Evolutionary conservation across 2,888 invertebrate genomes (phyloP).

Genomic region (Cheilosia scutellata): DNA sequence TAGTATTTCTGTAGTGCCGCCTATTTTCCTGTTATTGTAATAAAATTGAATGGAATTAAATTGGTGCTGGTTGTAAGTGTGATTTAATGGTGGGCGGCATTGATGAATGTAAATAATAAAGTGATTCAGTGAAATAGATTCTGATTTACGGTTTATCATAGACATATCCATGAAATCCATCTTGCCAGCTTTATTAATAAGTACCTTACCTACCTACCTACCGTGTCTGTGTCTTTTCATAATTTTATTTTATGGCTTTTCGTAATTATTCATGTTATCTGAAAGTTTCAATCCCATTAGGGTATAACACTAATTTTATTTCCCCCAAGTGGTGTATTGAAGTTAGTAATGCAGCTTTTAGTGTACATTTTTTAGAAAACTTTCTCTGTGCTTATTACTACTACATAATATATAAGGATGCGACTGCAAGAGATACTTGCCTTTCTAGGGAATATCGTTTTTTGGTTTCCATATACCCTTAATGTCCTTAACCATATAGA

Average conservation of each 20-base stretch:
- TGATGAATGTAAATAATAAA: background rate
- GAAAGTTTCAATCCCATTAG: conserved; percentile 39
- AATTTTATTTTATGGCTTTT: conserved; percentile 15
- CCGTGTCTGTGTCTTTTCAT: background rate
- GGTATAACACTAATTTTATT: conserved; percentile 25
- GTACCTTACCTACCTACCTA: no score
- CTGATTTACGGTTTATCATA: background rate
- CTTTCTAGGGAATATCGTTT: no score
- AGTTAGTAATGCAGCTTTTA: conserved; percentile 21
- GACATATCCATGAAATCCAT: background rate
- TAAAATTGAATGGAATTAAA: no score
- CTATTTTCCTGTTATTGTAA: no score
- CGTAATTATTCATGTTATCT: conserved; percentile 36
- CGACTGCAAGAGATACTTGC: background rate
- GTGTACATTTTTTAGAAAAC: conserved; percentile 2
- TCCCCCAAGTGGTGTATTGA: conserved; percentile 11
- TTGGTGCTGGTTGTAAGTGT: no score
- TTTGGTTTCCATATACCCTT: no score
- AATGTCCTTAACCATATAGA: no score
- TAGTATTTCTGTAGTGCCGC: no score
- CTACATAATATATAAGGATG: background rate
- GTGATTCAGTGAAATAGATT: background rate
- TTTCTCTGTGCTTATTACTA: background rate
- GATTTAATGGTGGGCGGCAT: no score
- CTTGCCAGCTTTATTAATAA: background rate